Conservation (phyloP, 2,113 vertebrate genomes). For the Amazona guildingii region DNA sequence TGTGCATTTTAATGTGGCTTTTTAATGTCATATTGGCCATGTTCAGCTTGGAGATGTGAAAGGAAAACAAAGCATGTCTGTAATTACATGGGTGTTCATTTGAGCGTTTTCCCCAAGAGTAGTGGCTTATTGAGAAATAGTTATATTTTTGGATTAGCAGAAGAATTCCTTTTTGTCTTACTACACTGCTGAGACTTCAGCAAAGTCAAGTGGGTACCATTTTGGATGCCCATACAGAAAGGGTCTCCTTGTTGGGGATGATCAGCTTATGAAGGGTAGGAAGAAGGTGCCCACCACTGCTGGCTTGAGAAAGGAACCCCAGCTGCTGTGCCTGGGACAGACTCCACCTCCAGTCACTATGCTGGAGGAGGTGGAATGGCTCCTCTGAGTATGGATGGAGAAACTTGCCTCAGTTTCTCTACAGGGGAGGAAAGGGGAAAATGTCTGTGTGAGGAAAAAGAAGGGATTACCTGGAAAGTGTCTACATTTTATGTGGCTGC, state of each 20-base stretch:
- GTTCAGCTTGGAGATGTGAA: not conserved
- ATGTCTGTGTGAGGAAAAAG: not conserved
- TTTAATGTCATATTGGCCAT: not conserved
- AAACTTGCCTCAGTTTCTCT: not conserved
- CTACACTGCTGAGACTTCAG: not conserved
- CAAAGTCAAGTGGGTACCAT: fast-evolving
- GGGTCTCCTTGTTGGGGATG: not conserved
- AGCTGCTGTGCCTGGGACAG: not conserved
- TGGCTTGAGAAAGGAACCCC: not conserved
- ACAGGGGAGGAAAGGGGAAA: not conserved
- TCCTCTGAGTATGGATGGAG: not conserved
- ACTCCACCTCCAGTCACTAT: not conserved
- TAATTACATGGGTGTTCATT: not conserved
- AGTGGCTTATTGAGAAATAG: not conserved
- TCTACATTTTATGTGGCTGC: not conserved
- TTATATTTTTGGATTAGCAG: not conserved
- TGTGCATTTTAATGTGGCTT: not conserved
- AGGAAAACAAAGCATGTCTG: not conserved
- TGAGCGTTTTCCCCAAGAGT: not conserved
- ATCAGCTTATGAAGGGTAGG: not conserved
- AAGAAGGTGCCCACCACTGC: not conserved
- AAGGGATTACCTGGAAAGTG: not conserved
- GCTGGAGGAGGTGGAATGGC: not conserved
- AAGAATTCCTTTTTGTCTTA: not conserved
- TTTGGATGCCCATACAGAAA: not conserved